Evolutionary conservation across 1,140 invertebrate species (phyloP), one percentile per base, ranked within the genome.

Genomic region (Forficula auricularia): DNA sequence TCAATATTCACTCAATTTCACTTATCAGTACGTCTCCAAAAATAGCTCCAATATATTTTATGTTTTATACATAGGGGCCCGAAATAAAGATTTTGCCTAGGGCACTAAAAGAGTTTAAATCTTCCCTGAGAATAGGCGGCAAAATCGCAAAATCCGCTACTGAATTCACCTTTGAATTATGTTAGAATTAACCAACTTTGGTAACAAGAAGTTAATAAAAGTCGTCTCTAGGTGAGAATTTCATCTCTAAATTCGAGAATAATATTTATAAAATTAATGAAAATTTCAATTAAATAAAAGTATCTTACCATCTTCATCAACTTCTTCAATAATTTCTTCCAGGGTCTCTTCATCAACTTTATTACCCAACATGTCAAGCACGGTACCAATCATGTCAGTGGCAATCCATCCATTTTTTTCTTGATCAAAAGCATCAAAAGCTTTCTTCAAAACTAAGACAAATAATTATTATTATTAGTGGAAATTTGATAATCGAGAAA

Each of bases 381-480:
- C 82, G 8, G 70, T 77, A 2, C 75, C 71, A 46, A 85, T 74
- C 67, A 81, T 79, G 42, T 74, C 70, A 38, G 74, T 72, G 43
- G 71, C 70, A 50, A 85, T 82, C 47, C 65, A 71, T 1, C 80
- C 79, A 40, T 75, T 77, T 50, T 77, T 78, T 43, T 81, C 79
- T 31, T 74, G 72, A 54, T 85, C 82, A 55, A 85, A 85, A 32
- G 81, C 79, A 50, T 78, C 73, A 59, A 85, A 85, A 12, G 79
- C 79, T 52, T 77, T 79, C 46, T 73, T 71, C 42, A 82, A 62
- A 62, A 82, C 79, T 82, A 54, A 19, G 52, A 35, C 12, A 39
- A 50, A 47, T 34, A 45, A 38, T 19, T 36, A 27, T 41, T 39
- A n/a, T 36, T 31, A 12, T 44, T 16, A 27, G 22, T 6, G 22